Evolutionary conservation across 2,113 vertebrate genomes (phyloP).

Genomic region (Protobothrops mucrosquamatus): DNA sequence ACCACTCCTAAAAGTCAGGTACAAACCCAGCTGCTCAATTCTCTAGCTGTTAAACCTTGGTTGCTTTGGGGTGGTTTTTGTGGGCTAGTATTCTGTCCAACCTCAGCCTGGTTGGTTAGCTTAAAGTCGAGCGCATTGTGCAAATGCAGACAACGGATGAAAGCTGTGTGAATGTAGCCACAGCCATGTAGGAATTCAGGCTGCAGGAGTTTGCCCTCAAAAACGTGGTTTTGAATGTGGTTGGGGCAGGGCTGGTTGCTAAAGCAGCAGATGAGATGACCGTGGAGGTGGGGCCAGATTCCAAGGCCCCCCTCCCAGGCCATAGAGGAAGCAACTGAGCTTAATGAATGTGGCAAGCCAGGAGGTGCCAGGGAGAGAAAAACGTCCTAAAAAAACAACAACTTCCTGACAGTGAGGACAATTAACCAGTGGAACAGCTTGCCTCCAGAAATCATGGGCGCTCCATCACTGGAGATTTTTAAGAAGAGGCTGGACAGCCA

Average conservation of each 20-base stretch:
- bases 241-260: not conserved
- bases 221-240: not conserved
- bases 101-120: not conserved
- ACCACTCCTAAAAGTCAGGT: not conserved
- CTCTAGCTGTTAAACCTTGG: not conserved
- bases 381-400: too few relatives aligned
- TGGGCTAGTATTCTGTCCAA: not conserved
- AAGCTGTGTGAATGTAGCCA: not conserved
- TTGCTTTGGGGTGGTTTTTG: not conserved
- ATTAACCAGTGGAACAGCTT: too few relatives aligned
- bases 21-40: not conserved
- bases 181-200: not conserved
- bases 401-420: too few relatives aligned
- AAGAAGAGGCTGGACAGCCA: too few relatives aligned
- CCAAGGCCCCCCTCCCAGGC: accelerated
- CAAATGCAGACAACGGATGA: not conserved
- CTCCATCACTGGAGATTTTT: too few relatives aligned
- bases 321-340: not conserved
- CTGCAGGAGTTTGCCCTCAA: not conserved
- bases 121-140: not conserved
- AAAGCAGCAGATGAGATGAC: accelerated
- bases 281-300: not conserved
- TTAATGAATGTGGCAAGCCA: not conserved
- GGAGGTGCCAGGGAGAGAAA: not conserved
- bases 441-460: too few relatives aligned